Percentiles rank a stretch among this genome's conserved stretches.
phyloP scores from a whole-genome alignment of 2,113 vertebrate genomes.

The Petrocephalus microphthalmus region DNA sequence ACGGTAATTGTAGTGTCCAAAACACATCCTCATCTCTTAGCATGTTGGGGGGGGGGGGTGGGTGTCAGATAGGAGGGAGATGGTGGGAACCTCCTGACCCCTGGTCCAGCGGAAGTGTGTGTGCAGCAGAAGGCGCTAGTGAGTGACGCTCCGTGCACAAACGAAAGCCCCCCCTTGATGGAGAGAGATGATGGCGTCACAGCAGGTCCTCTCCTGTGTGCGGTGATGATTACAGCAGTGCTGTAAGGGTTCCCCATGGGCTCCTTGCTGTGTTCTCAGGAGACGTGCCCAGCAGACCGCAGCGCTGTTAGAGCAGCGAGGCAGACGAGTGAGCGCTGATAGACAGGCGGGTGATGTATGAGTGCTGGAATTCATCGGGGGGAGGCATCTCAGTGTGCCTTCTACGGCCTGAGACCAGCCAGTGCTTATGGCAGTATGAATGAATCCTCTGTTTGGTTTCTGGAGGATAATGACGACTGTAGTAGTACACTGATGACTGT shows the following conservation, averaged over 20 bases:
- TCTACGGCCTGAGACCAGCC: not conserved
- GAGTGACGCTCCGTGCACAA: not conserved
- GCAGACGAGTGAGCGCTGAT: conserved; percentile 1
- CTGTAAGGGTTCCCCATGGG: conserved; percentile 45
- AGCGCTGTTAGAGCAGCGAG: not conserved
- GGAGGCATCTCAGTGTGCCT: not conserved
- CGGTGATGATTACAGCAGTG: conserved; percentile 23
- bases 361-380: not conserved
- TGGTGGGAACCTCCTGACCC: not conserved
- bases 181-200: conserved; percentile 8
- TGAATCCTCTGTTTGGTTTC: not conserved
- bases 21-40: not conserved
- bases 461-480: not conserved
- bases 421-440: not conserved
- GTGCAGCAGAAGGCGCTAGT: not conserved
- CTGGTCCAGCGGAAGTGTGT: not conserved
- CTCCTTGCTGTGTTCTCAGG: conserved; percentile 40
- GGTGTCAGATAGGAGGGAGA: too few species aligned
- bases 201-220: conserved; percentile 2
- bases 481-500: not conserved
- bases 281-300: conserved; percentile 25
- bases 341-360: conserved; percentile 22
- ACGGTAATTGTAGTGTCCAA: not conserved
- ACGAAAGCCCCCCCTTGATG: conserved; percentile 14
- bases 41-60: too few species aligned